These are phyloP conservation scores for Callimorpha dominula DNA, from an alignment of 2,888 invertebrate genomes.

Conservation along the genomic window DNA sequence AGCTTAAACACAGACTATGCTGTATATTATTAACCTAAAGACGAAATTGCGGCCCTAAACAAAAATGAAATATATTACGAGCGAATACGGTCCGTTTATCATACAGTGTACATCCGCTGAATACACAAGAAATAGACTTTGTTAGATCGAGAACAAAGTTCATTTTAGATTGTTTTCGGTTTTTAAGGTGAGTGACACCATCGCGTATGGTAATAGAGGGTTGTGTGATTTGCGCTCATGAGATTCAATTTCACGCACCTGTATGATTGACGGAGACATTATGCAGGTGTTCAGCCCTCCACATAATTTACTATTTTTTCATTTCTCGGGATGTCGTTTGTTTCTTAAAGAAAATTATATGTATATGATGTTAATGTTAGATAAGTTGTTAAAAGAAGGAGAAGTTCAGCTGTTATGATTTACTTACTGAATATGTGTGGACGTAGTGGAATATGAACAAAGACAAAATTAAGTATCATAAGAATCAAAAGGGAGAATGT, in stretches of 20 bases:
- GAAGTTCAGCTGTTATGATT: constrained; percentile 2
- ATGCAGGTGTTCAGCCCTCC: constrained; percentile 73
- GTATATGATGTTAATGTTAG: constrained; percentile 25
- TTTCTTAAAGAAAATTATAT: constrained; percentile 48
- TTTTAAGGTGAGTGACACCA: constrained; percentile 60
- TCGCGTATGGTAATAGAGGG: constrained; percentile 70
- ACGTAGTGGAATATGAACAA: not conserved
- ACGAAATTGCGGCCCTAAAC: constrained; percentile 53
- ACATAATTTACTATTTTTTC: constrained; percentile 77
- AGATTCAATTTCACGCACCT: constrained; percentile 83
- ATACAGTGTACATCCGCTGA: constrained; percentile 42
- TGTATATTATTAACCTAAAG: constrained; percentile 53
- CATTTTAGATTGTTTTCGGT: constrained; percentile 39
- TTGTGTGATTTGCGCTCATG: constrained; percentile 82
- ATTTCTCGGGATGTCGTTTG: constrained; percentile 63
- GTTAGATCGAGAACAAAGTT: constrained; percentile 43
- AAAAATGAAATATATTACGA: constrained; percentile 61
- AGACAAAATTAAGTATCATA: not conserved
- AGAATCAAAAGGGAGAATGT: not conserved
- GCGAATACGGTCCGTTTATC: constrained; percentile 57
- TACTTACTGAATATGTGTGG: not conserved
- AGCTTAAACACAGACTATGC: constrained; percentile 39
- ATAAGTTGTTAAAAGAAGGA: constrained; percentile 22
- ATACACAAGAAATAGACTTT: constrained; percentile 44
- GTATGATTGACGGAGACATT: constrained; percentile 81